Evolutionary conservation across 2,797 vertebrate species (phyloP).

Genomic region (Lithobates pipiens): DNA sequence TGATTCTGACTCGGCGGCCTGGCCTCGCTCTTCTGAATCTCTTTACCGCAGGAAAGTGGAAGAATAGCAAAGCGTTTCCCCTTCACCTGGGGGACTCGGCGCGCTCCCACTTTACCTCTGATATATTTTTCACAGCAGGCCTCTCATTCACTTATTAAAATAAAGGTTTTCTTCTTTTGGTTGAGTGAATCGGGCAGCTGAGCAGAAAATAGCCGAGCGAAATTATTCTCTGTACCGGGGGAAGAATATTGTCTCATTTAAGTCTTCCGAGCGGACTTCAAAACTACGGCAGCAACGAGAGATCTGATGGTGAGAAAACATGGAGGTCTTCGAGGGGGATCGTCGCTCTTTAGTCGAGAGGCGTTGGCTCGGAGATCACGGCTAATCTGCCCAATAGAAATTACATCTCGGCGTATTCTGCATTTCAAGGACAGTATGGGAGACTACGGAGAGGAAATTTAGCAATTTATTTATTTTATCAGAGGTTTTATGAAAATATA

Average conservation of each 20-base stretch:
- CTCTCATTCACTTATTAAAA: constrained; percentile 59
- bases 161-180: constrained; percentile 45
- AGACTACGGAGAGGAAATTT: too few relatives aligned
- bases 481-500: too few relatives aligned
- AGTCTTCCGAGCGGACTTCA: neutral
- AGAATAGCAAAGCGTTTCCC: constrained; percentile 34
- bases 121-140: constrained; percentile 57
- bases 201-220: constrained; percentile 49
- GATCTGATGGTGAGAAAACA: neutral
- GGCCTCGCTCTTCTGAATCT: constrained; percentile 25
- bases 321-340: too few relatives aligned
- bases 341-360: too few relatives aligned
- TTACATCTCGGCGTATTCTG: too few relatives aligned
- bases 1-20: constrained; percentile 47
- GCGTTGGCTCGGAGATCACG: too few relatives aligned
- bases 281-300: neutral
- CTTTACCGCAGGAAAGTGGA: constrained; percentile 29
- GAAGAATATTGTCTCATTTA: constrained; percentile 52
- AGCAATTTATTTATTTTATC: too few relatives aligned
- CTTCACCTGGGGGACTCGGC: constrained; percentile 53
- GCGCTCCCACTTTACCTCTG: constrained; percentile 51
- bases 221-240: constrained; percentile 50
- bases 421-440: too few relatives aligned
- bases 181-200: constrained; percentile 40
- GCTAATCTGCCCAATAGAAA: too few relatives aligned